These are phyloP conservation scores for Melanerpes aurifrons DNA, from an alignment of 2,113 vertebrate species.

Conservation along the genomic window DNA sequence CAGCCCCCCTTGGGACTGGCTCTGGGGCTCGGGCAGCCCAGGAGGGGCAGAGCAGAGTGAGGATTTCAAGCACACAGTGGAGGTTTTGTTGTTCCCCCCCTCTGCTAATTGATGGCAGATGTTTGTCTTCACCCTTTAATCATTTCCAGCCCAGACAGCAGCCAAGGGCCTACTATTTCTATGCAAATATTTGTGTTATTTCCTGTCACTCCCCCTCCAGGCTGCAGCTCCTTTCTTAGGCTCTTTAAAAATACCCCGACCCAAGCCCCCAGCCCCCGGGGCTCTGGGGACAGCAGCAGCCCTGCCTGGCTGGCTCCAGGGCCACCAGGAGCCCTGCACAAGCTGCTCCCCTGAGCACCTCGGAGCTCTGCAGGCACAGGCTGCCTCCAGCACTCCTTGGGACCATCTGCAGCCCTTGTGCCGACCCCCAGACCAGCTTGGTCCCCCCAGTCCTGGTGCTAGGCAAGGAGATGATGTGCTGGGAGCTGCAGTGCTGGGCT, in stretches of 20 bases:
- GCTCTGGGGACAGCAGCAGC: background rate
- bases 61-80: constrained; percentile 14
- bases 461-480: background rate
- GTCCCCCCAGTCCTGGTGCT: background rate
- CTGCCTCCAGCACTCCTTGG: background rate
- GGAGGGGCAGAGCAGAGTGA: background rate
- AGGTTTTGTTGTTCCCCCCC: constrained; percentile 67
- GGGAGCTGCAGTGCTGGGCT: background rate
- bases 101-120: constrained; percentile 77
- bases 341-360: rapidly evolving
- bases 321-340: background rate
- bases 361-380: rapidly evolving
- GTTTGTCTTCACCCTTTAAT: constrained; percentile 73
- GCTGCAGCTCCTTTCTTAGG: constrained; percentile 28
- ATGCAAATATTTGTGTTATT: constrained; percentile 74
- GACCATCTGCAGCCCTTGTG: background rate
- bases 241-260: background rate
- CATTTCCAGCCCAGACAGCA: constrained; percentile 70
- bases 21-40: background rate
- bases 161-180: constrained; percentile 68
- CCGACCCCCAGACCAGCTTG: rapidly evolving
- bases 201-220: constrained; percentile 62
- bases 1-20: background rate
- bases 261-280: rapidly evolving
- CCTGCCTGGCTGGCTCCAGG: rapidly evolving